phyloP scores from a whole-genome alignment of 2,888 invertebrate genomes.

The Selenia dentaria region DNA sequence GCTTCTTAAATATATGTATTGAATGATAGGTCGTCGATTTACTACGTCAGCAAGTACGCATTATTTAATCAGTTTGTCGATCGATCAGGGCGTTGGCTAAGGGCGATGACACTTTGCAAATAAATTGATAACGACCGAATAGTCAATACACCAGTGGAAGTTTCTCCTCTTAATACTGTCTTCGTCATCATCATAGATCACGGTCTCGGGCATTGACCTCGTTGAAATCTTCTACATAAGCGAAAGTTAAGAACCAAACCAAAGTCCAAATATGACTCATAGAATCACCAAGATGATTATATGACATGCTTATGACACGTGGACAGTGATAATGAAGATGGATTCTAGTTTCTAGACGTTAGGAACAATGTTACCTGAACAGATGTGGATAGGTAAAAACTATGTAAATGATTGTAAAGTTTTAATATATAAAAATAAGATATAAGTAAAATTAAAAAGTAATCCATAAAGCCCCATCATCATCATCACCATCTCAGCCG shows the following conservation, averaged over 20 bases:
- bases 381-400: too few species aligned
- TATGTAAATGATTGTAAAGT: too few species aligned
- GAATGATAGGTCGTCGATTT: too few species aligned
- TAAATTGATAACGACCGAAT: background rate
- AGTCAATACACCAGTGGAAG: background rate
- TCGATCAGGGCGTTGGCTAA: background rate
- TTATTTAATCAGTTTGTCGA: too few species aligned
- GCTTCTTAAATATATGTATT: too few species aligned
- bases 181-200: slow-evolving; percentile 8
- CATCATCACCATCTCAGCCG: too few species aligned
- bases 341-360: too few species aligned
- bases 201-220: slow-evolving; percentile 17
- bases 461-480: too few species aligned
- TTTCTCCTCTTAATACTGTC: background rate
- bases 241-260: slow-evolving; percentile 16
- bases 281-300: slow-evolving; percentile 7
- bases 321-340: slow-evolving; percentile 3
- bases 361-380: too few species aligned
- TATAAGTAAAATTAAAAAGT: too few species aligned
- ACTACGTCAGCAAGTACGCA: too few species aligned
- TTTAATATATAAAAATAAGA: too few species aligned
- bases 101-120: background rate
- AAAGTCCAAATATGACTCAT: slow-evolving; percentile 14
- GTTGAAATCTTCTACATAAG: slow-evolving; percentile 13
- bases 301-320: slow-evolving; percentile 8